Conservation (phyloP, 1,140 invertebrate species). For the Scylla paramamosain region DNA sequence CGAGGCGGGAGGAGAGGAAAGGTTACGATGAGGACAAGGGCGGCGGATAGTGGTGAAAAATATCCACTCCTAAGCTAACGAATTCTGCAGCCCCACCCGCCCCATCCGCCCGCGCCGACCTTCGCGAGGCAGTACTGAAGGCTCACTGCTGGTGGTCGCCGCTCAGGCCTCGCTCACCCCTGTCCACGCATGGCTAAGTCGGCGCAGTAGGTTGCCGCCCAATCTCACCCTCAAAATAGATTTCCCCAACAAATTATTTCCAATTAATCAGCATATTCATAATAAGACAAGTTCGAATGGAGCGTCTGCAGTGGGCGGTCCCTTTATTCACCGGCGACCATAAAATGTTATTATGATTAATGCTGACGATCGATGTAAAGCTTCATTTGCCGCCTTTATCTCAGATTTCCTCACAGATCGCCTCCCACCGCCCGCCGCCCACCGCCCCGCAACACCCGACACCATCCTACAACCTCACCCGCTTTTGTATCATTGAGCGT, state of each 20-base stretch:
- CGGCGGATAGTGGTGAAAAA: background rate
- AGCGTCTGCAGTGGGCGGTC: no score
- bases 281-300: background rate
- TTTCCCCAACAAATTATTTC: background rate
- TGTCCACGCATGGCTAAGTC: slow-evolving; percentile 18
- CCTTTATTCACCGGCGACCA: no score
- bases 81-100: background rate
- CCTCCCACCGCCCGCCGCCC: no score
- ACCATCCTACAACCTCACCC: no score
- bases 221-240: background rate
- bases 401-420: no score
- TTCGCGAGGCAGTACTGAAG: background rate
- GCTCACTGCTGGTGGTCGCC: background rate
- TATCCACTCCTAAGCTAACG: background rate
- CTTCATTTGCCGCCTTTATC: no score
- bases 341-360: no score
- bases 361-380: no score
- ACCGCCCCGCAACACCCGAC: no score
- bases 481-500: no score
- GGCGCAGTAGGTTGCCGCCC: background rate
- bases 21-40: background rate
- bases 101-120: background rate
- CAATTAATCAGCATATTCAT: slow-evolving; percentile 23
- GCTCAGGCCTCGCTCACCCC: background rate
- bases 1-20: background rate